A percentile compares a stretch with the other conserved stretches of the same genome.
These are phyloP conservation scores for Hecatera dysodea DNA, from an alignment of 2,888 invertebrate genomes.

Conservation along the genomic window DNA sequence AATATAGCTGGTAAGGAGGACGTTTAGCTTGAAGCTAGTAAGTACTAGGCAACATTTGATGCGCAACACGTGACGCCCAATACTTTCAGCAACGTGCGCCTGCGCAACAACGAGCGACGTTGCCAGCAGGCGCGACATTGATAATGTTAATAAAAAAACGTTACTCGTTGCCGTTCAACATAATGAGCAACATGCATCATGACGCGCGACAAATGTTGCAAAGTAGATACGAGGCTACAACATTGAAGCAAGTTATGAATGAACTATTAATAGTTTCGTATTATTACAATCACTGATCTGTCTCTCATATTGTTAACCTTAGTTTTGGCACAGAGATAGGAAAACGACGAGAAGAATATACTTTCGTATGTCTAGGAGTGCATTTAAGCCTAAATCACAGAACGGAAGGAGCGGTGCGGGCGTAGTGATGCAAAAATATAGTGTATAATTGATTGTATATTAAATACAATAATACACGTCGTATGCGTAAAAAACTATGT, in stretches of 20 bases:
- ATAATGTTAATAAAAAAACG: too few species aligned
- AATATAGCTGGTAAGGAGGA: constrained; percentile 47
- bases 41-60: too few species aligned
- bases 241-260: constrained; percentile 60
- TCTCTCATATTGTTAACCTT: constrained; percentile 72
- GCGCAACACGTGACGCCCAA: too few species aligned
- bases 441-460: constrained; percentile 66
- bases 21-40: constrained; percentile 25
- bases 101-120: too few species aligned
- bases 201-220: too few species aligned
- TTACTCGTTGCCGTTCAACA: too few species aligned
- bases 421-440: constrained; percentile 88
- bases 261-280: constrained; percentile 57
- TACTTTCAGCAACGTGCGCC: too few species aligned
- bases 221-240: too few species aligned
- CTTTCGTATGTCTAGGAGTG: constrained; percentile 77
- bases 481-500: constrained; percentile 81
- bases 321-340: constrained; percentile 88
- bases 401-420: constrained; percentile 87
- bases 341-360: constrained; percentile 75
- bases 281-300: constrained; percentile 72
- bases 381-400: constrained; percentile 89
- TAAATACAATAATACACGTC: constrained; percentile 71
- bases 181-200: too few species aligned
- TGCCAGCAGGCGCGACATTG: too few species aligned